These are phyloP conservation scores for Tachysurus vachellii DNA, from an alignment of 2,113 vertebrate genomes.

Conservation along the genomic window DNA sequence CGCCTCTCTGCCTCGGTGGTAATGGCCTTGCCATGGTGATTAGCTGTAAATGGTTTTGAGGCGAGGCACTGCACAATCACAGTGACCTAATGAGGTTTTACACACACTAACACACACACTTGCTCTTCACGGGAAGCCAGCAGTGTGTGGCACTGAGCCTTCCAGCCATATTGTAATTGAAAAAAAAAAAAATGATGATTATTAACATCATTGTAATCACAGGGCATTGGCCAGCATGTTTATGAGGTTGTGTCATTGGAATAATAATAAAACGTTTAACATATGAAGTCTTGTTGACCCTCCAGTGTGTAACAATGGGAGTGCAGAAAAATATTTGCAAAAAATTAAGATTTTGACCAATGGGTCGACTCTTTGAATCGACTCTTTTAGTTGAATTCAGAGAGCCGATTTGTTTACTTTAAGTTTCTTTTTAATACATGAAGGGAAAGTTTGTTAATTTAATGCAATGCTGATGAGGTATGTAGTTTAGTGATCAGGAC, in stretches of 20 bases:
- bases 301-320: constrained; percentile 54
- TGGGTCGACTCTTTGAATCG: neutral
- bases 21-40: constrained; percentile 52
- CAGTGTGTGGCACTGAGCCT: constrained; percentile 66
- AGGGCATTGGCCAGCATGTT: constrained; percentile 68
- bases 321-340: neutral
- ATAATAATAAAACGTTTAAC: constrained; percentile 62
- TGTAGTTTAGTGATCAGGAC: neutral
- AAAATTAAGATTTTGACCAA: neutral
- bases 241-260: constrained; percentile 62
- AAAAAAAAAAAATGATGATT: constrained; percentile 73
- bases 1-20: constrained; percentile 29
- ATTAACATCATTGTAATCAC: constrained; percentile 78
- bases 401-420: neutral
- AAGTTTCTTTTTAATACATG: neutral
- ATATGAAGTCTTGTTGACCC: constrained; percentile 68
- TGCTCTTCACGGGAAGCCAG: constrained; percentile 67
- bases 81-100: constrained; percentile 65
- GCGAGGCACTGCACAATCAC: constrained; percentile 56
- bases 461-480: neutral
- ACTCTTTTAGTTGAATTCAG: neutral
- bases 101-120: constrained; percentile 47
- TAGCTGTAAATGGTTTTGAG: constrained; percentile 51
- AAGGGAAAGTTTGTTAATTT: neutral
- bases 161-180: constrained; percentile 72